These are phyloP conservation scores for Sterrhoptilus dennistouni DNA, from an alignment of 2,113 vertebrate species.

Conservation along the genomic window DNA sequence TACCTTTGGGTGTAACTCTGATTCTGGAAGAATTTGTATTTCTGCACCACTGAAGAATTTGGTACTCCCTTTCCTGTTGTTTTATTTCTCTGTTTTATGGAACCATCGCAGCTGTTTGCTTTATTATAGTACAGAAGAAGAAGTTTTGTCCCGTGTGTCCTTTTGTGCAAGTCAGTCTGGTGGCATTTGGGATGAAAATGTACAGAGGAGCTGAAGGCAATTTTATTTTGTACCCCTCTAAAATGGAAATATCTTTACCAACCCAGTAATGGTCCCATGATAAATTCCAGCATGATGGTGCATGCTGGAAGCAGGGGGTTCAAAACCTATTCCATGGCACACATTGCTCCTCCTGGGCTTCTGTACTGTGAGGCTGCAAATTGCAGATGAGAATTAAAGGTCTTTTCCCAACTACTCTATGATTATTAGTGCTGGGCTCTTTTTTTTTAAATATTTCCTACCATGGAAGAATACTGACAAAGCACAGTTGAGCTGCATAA, in stretches of 20 bases:
- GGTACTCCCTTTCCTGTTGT: not conserved
- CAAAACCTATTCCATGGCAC: not conserved
- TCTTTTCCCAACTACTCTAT: not conserved
- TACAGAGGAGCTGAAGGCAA: not conserved
- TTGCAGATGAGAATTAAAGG: not conserved
- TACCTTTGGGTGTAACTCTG: not conserved
- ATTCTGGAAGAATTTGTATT: not conserved
- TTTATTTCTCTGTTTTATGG: not conserved
- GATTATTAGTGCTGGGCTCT: fast-evolving
- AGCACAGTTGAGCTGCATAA: not conserved
- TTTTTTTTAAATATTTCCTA: not conserved
- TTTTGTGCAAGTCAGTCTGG: not conserved
- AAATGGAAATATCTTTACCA: not conserved
- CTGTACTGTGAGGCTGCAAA: not conserved
- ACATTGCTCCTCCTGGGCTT: not conserved
- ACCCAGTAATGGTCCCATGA: not conserved
- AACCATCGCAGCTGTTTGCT: not conserved
- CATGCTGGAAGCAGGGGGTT: not conserved
- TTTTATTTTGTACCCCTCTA: not conserved
- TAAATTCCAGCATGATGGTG: not conserved
- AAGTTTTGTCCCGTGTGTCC: not conserved
- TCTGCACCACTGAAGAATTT: not conserved
- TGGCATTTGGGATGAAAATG: not conserved
- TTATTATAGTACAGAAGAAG: not conserved
- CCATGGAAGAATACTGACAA: not conserved